A percentile compares a stretch with the other conserved stretches of the same genome.
These are phyloP conservation scores for Mesorhabditis belari DNA, from an alignment of 2,888 invertebrate genomes.

Conservation along the genomic window DNA sequence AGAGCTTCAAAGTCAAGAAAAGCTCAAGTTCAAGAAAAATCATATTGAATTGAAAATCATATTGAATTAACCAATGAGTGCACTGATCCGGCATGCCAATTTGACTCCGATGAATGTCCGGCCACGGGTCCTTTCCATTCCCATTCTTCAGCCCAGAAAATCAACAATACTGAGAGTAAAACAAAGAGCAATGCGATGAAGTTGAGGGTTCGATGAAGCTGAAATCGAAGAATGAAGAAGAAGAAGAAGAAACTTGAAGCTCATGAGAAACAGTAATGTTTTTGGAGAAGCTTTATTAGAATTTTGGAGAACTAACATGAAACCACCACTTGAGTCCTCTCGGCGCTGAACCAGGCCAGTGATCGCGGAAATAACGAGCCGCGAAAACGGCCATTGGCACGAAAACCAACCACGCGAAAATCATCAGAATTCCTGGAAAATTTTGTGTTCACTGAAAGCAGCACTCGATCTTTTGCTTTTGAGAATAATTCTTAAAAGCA, in stretches of 20 bases:
- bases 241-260: no score
- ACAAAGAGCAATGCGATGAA: slow-evolving; percentile 4
- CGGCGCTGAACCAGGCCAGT: slow-evolving; percentile 9
- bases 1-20: no score
- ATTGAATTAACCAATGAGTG: slow-evolving; percentile 10
- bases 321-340: slow-evolving; percentile 15
- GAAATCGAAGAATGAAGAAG: neutral
- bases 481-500: neutral
- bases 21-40: neutral
- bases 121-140: slow-evolving; percentile 11
- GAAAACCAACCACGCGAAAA: slow-evolving; percentile 11
- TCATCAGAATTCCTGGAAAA: slow-evolving; percentile 10
- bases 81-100: slow-evolving; percentile 8
- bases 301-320: slow-evolving; percentile 8
- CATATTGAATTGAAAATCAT: neutral
- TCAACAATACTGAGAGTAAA: slow-evolving; percentile 3
- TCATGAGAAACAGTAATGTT: no score
- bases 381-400: slow-evolving; percentile 7
- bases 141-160: slow-evolving; percentile 13
- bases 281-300: neutral
- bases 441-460: no score
- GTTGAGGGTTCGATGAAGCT: slow-evolving; percentile 15
- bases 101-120: neutral
- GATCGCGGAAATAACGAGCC: slow-evolving; percentile 11
- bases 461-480: neutral